Conservation (phyloP, 2,888 invertebrate genomes). For the Drosophila paramelanica region DNA sequence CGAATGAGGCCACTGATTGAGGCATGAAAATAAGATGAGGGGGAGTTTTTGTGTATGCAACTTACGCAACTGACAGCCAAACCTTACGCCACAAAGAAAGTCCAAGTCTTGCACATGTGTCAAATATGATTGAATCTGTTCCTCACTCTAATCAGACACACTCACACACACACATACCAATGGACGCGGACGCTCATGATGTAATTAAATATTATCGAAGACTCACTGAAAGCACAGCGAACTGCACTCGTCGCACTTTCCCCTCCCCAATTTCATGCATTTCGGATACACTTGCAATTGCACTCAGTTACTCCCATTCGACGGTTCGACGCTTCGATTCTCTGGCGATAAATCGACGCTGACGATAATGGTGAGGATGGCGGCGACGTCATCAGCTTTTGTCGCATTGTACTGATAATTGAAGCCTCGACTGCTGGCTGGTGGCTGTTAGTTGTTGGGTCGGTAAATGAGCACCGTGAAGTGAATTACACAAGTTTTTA, state of each 20-base stretch:
- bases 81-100: constrained; percentile 56
- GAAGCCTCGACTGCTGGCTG: constrained; percentile 47
- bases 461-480: constrained; percentile 60
- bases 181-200: constrained; percentile 45
- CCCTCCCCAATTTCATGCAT: constrained; percentile 58
- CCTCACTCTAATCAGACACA: constrained; percentile 22
- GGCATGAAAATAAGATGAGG: constrained; percentile 17
- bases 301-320: constrained; percentile 43
- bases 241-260: constrained; percentile 69
- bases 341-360: constrained; percentile 47
- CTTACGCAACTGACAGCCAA: constrained; percentile 32
- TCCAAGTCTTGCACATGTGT: constrained; percentile 43
- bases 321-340: constrained; percentile 30
- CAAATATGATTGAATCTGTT: constrained; percentile 55
- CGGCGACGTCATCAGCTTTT: constrained; percentile 53
- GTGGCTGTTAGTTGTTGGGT: constrained; percentile 11
- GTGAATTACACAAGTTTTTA: constrained; percentile 72
- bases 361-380: constrained; percentile 17
- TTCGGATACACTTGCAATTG: constrained; percentile 62
- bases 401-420: constrained; percentile 70
- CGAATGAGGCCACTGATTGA: constrained; percentile 64
- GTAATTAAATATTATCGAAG: constrained; percentile 62
- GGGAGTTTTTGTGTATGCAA: constrained; percentile 29
- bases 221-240: constrained; percentile 68
- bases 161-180: neutral